A percentile compares a stretch with the other conserved stretches of the same genome.
Evolutionary conservation across 2,113 vertebrate genomes (phyloP).

Genomic region (Vulpes ferrilata): DNA sequence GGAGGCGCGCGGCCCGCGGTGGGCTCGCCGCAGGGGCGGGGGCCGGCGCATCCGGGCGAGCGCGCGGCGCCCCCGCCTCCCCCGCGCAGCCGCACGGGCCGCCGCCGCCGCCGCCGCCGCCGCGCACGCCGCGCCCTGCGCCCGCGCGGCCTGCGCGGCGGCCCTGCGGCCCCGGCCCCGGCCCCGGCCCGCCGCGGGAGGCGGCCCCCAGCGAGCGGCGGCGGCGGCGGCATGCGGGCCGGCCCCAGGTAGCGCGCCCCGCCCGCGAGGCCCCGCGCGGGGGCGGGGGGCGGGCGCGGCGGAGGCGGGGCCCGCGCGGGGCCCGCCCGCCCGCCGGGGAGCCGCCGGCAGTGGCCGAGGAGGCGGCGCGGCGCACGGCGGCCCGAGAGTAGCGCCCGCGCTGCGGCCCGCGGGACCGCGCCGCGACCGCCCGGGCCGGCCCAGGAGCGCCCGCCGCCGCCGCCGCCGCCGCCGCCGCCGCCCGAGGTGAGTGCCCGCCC

Average conservation of each 20-base stretch:
- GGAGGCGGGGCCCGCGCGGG: slow-evolving; percentile 61
- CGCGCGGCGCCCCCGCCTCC: slow-evolving; percentile 66
- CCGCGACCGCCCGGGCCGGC: slow-evolving; percentile 72
- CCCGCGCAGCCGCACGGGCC: slow-evolving; percentile 75
- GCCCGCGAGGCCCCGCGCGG: slow-evolving; percentile 40
- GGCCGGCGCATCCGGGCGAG: slow-evolving; percentile 72
- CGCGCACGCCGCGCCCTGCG: slow-evolving; percentile 12
- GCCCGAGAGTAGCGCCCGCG: slow-evolving; percentile 55
- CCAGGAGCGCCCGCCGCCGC: slow-evolving; percentile 51
- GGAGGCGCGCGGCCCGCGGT: neutral
- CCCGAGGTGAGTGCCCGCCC: slow-evolving; percentile 60
- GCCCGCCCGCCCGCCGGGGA: slow-evolving; percentile 69
- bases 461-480: slow-evolving; percentile 46
- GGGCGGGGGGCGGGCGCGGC: slow-evolving; percentile 55
- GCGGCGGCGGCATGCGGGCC: slow-evolving; percentile 9
- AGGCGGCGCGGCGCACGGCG: slow-evolving; percentile 53
- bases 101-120: neutral
- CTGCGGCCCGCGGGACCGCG: slow-evolving; percentile 69
- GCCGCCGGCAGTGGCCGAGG: slow-evolving; percentile 71
- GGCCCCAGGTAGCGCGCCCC: slow-evolving; percentile 32
- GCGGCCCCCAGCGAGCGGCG: neutral
- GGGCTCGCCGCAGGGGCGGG: slow-evolving; percentile 39
- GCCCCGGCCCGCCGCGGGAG: slow-evolving; percentile 25
- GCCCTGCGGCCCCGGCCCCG: neutral
- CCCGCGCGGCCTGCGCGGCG: slow-evolving; percentile 57